phyloP scores from a whole-genome alignment of 2,888 invertebrate genomes.

The Tenthredo distinguenda region DNA sequence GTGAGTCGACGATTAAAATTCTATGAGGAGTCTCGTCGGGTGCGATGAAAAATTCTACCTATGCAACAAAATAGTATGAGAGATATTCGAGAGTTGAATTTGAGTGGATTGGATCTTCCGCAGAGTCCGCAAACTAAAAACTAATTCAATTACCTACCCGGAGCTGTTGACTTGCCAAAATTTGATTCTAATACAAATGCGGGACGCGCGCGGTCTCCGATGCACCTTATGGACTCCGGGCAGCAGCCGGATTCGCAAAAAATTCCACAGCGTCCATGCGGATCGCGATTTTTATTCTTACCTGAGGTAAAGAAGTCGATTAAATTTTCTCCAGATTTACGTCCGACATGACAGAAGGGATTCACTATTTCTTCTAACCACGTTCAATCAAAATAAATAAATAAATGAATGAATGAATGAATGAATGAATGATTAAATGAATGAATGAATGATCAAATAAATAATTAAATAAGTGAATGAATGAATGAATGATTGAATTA shows the following conservation, averaged over 20 bases:
- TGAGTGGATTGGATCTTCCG: neutral
- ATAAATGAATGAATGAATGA: neutral
- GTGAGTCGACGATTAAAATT: neutral
- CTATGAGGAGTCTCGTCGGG: neutral
- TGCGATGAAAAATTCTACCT: conserved; percentile 2
- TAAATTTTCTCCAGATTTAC: neutral
- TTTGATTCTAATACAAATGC: conserved; percentile 30
- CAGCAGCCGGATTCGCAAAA: neutral
- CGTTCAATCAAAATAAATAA: neutral
- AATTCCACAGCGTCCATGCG: neutral
- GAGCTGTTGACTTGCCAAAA: conserved; percentile 43
- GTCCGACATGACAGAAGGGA: neutral
- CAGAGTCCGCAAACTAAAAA: neutral
- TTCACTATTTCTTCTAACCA: neutral
- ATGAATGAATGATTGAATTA: neutral
- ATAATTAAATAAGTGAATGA: neutral
- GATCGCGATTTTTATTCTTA: neutral
- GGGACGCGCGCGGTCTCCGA: neutral
- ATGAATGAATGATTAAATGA: too few species aligned
- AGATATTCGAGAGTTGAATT: neutral
- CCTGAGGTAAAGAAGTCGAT: neutral
- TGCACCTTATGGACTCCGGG: neutral
- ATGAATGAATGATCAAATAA: neutral
- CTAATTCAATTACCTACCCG: conserved; percentile 42
- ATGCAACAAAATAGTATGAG: neutral